Conservation (phyloP, 1,140 invertebrate genomes). For the Papilio xuthus region DNA sequence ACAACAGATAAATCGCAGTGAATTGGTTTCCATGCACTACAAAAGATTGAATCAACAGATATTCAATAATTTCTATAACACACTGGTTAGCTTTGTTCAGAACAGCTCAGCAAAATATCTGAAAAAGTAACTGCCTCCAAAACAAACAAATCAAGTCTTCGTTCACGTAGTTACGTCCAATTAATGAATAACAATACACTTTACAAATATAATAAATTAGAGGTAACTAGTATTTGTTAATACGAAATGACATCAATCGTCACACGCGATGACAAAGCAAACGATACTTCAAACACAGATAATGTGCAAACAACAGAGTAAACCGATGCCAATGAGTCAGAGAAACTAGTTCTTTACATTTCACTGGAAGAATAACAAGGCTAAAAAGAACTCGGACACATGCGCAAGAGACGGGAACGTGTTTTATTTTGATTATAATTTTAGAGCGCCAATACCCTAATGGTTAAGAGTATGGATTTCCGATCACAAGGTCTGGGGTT, state of each 20-base stretch:
- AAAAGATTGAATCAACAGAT: too few relatives aligned
- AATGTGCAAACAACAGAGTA: constrained; percentile 25
- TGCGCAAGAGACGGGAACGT: constrained; percentile 17
- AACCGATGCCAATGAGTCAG: constrained; percentile 37
- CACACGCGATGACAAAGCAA: constrained; percentile 25
- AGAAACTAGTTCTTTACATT: constrained; percentile 38
- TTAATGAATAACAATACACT: neutral
- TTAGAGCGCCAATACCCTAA: too few relatives aligned
- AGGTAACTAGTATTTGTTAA: neutral
- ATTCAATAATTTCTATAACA: too few relatives aligned
- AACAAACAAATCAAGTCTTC: neutral
- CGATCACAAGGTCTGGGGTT: too few relatives aligned
- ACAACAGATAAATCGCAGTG: neutral
- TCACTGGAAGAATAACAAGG: constrained; percentile 35
- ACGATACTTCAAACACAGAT: constrained; percentile 20
- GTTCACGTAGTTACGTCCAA: neutral
- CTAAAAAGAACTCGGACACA: constrained; percentile 27
- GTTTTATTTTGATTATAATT: constrained; percentile 33
- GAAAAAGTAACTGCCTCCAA: neutral
- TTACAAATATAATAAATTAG: constrained; percentile 11
- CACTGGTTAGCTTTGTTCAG: too few relatives aligned
- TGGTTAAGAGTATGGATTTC: too few relatives aligned
- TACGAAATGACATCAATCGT: constrained; percentile 27
- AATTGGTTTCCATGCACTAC: neutral
- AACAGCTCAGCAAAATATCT: too few relatives aligned